Conservation (phyloP, 2,888 invertebrate species). For the Deroplatys truncata region DNA sequence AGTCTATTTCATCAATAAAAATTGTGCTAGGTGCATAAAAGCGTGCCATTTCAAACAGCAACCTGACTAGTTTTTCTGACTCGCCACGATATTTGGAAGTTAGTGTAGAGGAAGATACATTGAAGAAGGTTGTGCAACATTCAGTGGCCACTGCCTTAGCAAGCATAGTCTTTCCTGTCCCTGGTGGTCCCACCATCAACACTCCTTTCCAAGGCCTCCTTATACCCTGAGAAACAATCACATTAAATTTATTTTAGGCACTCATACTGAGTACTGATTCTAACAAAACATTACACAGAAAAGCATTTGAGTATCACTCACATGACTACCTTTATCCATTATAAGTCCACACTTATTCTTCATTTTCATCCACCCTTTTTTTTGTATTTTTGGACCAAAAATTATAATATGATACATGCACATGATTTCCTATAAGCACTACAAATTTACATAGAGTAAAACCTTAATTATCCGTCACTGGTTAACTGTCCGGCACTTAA, state of each 20-base stretch:
- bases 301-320: no score
- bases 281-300: no score
- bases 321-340: no score
- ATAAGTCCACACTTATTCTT: no score
- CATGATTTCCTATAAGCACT: no score
- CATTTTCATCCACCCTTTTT: no score
- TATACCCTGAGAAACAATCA: constrained; percentile 54
- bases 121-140: constrained; percentile 83
- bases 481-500: no score
- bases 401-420: no score
- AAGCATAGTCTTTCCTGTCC: constrained; percentile 76
- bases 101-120: constrained; percentile 80
- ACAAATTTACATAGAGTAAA: no score
- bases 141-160: constrained; percentile 87
- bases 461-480: no score
- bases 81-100: constrained; percentile 90
- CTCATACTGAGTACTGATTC: no score
- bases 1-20: constrained; percentile 88
- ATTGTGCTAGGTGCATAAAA: constrained; percentile 88
- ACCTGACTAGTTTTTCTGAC: constrained; percentile 80
- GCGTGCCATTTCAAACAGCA: constrained; percentile 85
- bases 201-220: constrained; percentile 79
- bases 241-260: neutral
- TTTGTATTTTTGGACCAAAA: no score
- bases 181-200: constrained; percentile 63